A percentile compares a stretch with the other conserved stretches of the same genome.
phyloP scores from a whole-genome alignment of 1,140 invertebrate genomes.

The Drosophila ananassae region DNA sequence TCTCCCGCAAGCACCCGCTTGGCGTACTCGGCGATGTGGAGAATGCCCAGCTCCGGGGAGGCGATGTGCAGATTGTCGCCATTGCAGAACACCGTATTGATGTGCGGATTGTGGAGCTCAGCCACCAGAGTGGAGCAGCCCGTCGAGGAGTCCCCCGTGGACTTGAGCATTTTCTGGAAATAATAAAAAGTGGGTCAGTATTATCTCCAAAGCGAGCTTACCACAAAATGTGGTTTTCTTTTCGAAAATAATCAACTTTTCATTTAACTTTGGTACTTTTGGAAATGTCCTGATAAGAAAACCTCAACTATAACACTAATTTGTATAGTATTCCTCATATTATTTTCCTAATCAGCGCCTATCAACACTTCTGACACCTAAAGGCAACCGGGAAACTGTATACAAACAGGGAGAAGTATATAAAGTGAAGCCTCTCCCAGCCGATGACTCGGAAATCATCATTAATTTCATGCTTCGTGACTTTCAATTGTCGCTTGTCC shows the following conservation, averaged over 20 bases:
- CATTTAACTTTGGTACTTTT: no score
- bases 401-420: not conserved
- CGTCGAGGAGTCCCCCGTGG: conserved; percentile 87
- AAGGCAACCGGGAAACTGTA: not conserved
- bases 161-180: conserved; percentile 69
- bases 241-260: not conserved
- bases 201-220: not conserved
- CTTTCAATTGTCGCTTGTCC: not conserved
- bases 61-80: conserved; percentile 85
- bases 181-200: not conserved
- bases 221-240: not conserved
- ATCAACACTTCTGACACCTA: not conserved
- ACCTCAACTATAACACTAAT: no score
- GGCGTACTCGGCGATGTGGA: conserved; percentile 85
- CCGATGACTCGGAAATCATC: not conserved
- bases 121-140: conserved; percentile 86
- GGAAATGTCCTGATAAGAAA: no score
- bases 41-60: conserved; percentile 83
- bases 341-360: not conserved
- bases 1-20: conserved; percentile 44
- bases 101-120: conserved; percentile 86
- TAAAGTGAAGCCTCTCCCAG: not conserved
- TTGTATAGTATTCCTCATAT: no score
- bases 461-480: not conserved
- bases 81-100: conserved; percentile 85